Evolutionary conservation across 2,113 vertebrate genomes (phyloP).

Genomic region (Suncus etruscus): DNA sequence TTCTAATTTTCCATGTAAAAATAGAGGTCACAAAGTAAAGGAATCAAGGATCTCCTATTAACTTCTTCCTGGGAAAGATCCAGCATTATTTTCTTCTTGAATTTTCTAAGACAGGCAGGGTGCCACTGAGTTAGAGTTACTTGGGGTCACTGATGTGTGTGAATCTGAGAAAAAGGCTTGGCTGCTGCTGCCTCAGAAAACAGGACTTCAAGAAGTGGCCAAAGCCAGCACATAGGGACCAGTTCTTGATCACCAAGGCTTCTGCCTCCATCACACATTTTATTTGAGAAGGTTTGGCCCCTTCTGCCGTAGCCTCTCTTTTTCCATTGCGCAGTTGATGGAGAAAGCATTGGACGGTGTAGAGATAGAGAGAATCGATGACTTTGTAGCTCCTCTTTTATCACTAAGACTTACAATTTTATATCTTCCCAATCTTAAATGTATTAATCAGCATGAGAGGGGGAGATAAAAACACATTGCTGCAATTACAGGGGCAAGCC

Average conservation of each 20-base stretch:
- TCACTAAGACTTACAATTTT: neutral
- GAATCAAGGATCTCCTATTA: neutral
- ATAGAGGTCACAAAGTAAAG: neutral
- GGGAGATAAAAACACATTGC: conserved; percentile 51
- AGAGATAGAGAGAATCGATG: neutral
- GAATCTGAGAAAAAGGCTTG: neutral
- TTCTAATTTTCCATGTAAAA: neutral
- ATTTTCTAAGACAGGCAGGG: neutral
- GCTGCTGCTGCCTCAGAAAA: neutral
- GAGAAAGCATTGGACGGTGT: neutral
- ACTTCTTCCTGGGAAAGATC: neutral
- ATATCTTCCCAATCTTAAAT: conserved; percentile 57
- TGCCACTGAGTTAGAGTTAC: neutral
- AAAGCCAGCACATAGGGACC: neutral
- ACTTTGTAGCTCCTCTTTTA: conserved; percentile 16
- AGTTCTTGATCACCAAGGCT: neutral
- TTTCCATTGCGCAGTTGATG: neutral
- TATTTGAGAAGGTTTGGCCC: neutral
- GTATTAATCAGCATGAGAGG: conserved; percentile 61
- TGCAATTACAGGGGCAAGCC: conserved; percentile 29
- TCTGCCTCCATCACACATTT: neutral
- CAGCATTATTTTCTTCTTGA: neutral
- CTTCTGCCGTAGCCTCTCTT: neutral
- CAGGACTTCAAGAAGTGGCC: too few species aligned
- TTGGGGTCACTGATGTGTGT: neutral